Conservation (phyloP, 2,797 vertebrate species). For the Acestrorhynchus altus region DNA sequence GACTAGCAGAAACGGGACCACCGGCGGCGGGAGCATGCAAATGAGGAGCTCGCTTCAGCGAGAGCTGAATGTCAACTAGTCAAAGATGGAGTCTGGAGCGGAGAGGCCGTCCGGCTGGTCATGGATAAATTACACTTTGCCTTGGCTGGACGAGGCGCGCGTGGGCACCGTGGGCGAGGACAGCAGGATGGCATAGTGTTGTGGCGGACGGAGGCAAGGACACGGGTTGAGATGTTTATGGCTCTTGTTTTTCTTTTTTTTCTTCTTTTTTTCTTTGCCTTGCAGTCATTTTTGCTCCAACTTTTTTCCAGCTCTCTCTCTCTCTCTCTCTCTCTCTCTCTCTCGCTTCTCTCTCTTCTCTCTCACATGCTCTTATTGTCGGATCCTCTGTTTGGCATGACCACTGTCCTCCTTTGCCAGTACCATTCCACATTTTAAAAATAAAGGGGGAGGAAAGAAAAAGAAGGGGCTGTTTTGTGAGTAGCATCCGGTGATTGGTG, state of each 20-base stretch:
- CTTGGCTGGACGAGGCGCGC: slow-evolving; percentile 49
- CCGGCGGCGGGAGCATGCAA: slow-evolving; percentile 80
- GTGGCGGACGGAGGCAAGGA: slow-evolving; percentile 27
- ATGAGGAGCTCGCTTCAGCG: slow-evolving; percentile 86
- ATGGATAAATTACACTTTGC: slow-evolving; percentile 72
- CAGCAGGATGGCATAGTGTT: slow-evolving; percentile 47
- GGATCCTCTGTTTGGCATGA: slow-evolving; percentile 63
- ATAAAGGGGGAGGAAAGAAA: no score
- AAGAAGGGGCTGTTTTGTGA: slow-evolving; percentile 67
- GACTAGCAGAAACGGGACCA: slow-evolving; percentile 80
- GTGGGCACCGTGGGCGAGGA: slow-evolving; percentile 42
- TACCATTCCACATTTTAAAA: slow-evolving; percentile 73
- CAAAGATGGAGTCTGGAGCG: slow-evolving; percentile 96
- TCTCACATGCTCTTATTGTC: slow-evolving; percentile 46
- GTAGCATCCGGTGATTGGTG: slow-evolving; percentile 77
- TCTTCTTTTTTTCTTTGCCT: no score
- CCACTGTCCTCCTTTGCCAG: slow-evolving; percentile 79
- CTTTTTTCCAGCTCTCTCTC: slow-evolving; percentile 61
- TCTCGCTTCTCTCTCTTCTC: slow-evolving; percentile 34
- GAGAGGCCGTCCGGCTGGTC: slow-evolving; percentile 87
- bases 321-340: not conserved
- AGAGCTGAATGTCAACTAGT: slow-evolving; percentile 96
- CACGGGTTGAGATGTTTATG: slow-evolving; percentile 34
- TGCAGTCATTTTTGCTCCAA: slow-evolving; percentile 67
- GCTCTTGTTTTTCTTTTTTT: slow-evolving; percentile 42